phyloP scores from a whole-genome alignment of 1,140 invertebrate species.

The Bombus confusus region DNA sequence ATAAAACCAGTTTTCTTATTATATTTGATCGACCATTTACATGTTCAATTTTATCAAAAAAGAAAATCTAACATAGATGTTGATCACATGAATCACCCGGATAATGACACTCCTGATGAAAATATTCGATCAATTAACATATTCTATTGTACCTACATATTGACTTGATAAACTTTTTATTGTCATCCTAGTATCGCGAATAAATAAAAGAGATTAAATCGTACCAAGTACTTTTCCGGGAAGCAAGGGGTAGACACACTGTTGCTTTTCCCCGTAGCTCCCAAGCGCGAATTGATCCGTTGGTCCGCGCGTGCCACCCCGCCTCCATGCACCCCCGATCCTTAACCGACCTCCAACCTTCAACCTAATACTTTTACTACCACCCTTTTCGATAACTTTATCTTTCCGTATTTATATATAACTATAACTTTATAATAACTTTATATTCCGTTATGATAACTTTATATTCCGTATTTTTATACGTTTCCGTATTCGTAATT shows the following conservation, averaged over 20 bases:
- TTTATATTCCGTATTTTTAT: no score
- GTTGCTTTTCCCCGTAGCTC: conserved; percentile 69
- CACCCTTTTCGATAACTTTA: conserved; percentile 33
- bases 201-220: conserved; percentile 35
- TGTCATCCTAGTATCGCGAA: conserved; percentile 33
- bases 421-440: no score
- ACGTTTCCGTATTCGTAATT: conserved; percentile 1
- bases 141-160: conserved; percentile 30
- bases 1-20: neutral
- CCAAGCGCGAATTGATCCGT: conserved; percentile 72
- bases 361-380: conserved; percentile 45
- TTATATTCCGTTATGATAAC: no score
- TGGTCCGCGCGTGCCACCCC: conserved; percentile 59
- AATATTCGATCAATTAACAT: neutral
- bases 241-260: conserved; percentile 65
- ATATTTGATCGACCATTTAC: conserved; percentile 1
- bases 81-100: neutral
- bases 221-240: conserved; percentile 56
- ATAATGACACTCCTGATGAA: neutral
- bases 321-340: conserved; percentile 57
- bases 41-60: neutral
- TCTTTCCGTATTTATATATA: no score
- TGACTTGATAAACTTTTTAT: conserved; percentile 23
- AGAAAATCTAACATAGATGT: neutral
- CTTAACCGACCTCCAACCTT: conserved; percentile 62